Conservation (phyloP, 1,140 invertebrate genomes). For the Calycopis cecrops region DNA sequence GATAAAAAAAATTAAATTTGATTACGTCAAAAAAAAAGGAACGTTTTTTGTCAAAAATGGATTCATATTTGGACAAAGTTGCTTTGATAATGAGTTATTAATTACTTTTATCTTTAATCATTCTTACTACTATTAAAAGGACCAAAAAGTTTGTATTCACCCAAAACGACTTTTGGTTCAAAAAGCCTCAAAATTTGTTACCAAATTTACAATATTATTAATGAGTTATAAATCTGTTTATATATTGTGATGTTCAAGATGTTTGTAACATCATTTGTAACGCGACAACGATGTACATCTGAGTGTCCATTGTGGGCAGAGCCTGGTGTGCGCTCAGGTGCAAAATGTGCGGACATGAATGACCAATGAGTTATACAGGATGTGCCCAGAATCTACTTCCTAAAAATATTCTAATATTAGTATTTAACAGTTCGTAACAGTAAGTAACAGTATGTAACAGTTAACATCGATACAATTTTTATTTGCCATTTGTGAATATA, state of each 20-base stretch:
- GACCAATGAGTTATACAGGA: conserved; percentile 33
- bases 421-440: too few species aligned
- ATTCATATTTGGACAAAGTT: too few species aligned
- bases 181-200: neutral
- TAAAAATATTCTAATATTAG: too few species aligned
- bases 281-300: conserved; percentile 20
- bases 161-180: neutral
- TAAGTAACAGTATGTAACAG: too few species aligned
- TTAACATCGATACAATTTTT: too few species aligned
- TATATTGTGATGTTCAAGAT: conserved; percentile 7
- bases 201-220: neutral
- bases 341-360: conserved; percentile 48
- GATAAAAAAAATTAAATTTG: too few species aligned
- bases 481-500: too few species aligned
- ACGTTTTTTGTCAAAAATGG: neutral
- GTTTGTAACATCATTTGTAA: conserved; percentile 5
- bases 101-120: too few species aligned
- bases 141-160: neutral
- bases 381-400: conserved; percentile 10
- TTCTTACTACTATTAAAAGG: neutral
- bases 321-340: conserved; percentile 34
- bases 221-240: conserved; percentile 1
- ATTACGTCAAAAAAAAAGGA: too few species aligned
- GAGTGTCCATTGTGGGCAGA: conserved; percentile 37
- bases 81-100: too few species aligned